Evolutionary conservation across 2,797 vertebrate genomes (phyloP).

Genomic region (Crocidura indochinensis): DNA sequence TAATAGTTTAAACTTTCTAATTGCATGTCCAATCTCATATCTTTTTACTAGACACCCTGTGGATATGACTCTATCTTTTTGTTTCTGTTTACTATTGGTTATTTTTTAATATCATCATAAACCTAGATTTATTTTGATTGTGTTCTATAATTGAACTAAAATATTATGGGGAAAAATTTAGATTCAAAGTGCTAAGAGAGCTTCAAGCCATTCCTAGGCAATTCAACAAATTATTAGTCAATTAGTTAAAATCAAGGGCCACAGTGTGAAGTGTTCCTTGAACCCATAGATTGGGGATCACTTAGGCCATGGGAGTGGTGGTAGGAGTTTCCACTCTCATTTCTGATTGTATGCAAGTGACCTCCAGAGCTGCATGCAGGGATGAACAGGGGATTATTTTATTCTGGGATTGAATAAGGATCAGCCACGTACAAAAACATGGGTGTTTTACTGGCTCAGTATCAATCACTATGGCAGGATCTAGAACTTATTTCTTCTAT

Average conservation of each 20-base stretch:
- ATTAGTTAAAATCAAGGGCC: too few relatives aligned
- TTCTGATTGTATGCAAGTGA: too few relatives aligned
- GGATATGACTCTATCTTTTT: conserved; percentile 9
- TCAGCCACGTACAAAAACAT: too few relatives aligned
- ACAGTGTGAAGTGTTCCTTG: too few relatives aligned
- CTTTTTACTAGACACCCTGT: not conserved
- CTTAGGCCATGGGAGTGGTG: too few relatives aligned
- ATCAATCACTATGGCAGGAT: not conserved
- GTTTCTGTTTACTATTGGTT: conserved; percentile 19
- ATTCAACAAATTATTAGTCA: too few relatives aligned
- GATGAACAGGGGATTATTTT: too few relatives aligned
- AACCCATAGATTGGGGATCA: too few relatives aligned
- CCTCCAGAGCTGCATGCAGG: too few relatives aligned
- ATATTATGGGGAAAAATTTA: not conserved
- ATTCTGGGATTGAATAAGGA: too few relatives aligned
- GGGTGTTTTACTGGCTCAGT: not conserved
- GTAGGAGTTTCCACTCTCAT: too few relatives aligned
- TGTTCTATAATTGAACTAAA: not conserved
- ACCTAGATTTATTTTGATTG: not conserved
- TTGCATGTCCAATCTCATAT: conserved; percentile 15
- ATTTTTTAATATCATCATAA: conserved; percentile 28
- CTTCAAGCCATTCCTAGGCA: too few relatives aligned
- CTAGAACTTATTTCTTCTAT: not conserved
- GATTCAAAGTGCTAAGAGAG: not conserved
- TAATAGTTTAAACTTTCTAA: conserved; percentile 3